These are phyloP conservation scores for Prinia subflava DNA, from an alignment of 2,113 vertebrate species.

Conservation along the genomic window DNA sequence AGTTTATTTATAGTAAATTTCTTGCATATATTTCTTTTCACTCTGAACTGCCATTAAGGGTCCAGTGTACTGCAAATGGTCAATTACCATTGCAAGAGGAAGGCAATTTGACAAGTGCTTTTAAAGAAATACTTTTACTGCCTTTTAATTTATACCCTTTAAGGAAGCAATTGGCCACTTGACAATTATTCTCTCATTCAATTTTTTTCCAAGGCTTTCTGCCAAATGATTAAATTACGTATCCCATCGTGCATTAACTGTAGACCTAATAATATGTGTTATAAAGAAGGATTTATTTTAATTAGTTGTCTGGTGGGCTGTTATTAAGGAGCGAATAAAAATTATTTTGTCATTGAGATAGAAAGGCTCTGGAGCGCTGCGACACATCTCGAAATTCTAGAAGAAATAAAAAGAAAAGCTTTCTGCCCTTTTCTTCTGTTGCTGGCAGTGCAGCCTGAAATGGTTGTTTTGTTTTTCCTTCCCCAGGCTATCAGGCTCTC, in stretches of 20 bases:
- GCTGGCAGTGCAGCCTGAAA: background rate
- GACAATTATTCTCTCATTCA: constrained; percentile 62
- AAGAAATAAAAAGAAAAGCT: constrained; percentile 9
- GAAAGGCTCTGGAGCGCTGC: constrained; percentile 42
- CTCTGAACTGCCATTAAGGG: background rate
- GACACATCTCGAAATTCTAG: constrained; percentile 21
- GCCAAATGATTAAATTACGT: constrained; percentile 72
- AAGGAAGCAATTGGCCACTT: constrained; percentile 60
- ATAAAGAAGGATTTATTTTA: constrained; percentile 73
- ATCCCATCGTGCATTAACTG: constrained; percentile 59
- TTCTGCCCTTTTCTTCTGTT: background rate
- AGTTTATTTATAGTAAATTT: background rate
- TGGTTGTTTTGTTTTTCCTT: constrained; percentile 1
- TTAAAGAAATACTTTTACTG: constrained; percentile 56
- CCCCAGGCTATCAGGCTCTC: constrained; percentile 93
- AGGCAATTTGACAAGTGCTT: constrained; percentile 36
- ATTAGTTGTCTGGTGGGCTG: constrained; percentile 64
- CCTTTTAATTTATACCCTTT: constrained; percentile 53
- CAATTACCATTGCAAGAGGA: background rate
- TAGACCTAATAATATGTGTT: constrained; percentile 72
- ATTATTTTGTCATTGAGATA: constrained; percentile 52
- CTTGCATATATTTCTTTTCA: background rate
- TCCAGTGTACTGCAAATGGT: constrained; percentile 8
- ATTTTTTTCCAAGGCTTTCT: constrained; percentile 59
- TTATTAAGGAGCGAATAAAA: constrained; percentile 69